Evolutionary conservation across 2,113 vertebrate species (phyloP).

Genomic region (Amia ocellicauda): DNA sequence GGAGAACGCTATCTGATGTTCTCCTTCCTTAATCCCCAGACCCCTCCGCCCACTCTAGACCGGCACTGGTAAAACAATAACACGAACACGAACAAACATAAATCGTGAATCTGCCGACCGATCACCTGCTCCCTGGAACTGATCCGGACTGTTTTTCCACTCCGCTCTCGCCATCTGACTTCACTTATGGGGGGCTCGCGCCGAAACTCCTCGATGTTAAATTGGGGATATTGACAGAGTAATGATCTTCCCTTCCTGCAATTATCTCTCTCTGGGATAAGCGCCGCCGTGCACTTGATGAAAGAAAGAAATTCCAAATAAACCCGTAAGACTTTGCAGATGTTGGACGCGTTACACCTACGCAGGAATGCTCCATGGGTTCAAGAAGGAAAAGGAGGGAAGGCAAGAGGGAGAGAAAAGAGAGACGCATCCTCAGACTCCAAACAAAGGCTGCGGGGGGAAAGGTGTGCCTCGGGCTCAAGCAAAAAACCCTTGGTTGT

Average conservation of each 20-base stretch:
- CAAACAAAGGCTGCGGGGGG: no score
- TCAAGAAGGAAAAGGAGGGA: constrained; percentile 24
- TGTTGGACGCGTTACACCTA: constrained; percentile 58
- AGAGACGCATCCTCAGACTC: no score
- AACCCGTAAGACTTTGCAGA: constrained; percentile 41
- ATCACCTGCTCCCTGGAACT: no score
- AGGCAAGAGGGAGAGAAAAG: constrained; percentile 4
- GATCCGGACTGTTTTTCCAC: neutral
- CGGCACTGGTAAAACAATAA: no score
- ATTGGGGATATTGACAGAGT: constrained; percentile 7
- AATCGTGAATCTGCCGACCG: no score
- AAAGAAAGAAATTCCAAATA: constrained; percentile 57
- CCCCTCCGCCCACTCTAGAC: no score
- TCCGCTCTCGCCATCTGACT: constrained; percentile 14
- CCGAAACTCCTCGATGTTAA: constrained; percentile 2
- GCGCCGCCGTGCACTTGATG: constrained; percentile 43
- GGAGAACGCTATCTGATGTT: no score
- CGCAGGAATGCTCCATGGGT: constrained; percentile 38
- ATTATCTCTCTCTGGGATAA: constrained; percentile 9
- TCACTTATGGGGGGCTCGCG: constrained; percentile 4
- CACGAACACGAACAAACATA: no score
- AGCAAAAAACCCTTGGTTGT: no score
- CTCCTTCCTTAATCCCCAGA: no score
- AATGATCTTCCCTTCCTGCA: constrained; percentile 19
- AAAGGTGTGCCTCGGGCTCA: no score